phyloP scores from a whole-genome alignment of 2,888 invertebrate genomes.

The Xestia ashworthii region DNA sequence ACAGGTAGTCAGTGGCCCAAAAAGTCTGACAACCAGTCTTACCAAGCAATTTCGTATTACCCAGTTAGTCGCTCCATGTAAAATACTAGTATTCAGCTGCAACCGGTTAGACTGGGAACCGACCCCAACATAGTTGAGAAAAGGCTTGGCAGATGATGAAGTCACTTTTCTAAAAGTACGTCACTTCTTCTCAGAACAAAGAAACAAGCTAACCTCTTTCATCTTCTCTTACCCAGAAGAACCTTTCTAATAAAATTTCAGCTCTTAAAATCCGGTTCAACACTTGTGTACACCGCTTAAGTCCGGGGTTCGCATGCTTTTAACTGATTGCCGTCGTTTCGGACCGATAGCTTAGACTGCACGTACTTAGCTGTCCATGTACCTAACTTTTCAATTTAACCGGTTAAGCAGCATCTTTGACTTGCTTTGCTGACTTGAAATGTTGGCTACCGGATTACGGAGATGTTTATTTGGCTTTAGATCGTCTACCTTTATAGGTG shows the following conservation, averaged over 20 bases:
- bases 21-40: too few species aligned
- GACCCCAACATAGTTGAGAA: too few species aligned
- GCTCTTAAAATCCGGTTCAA: constrained; percentile 9
- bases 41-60: too few species aligned
- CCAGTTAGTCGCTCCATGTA: too few species aligned
- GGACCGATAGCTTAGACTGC: constrained; percentile 66
- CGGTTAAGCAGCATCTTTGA: constrained; percentile 59
- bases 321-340: constrained; percentile 75
- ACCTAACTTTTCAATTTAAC: constrained; percentile 65
- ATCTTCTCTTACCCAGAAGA: not conserved
- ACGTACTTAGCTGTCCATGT: constrained; percentile 52
- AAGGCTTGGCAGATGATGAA: too few species aligned
- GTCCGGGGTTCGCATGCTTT: constrained; percentile 69
- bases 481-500: constrained; percentile 25
- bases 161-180: not conserved
- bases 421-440: constrained; percentile 48
- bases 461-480: constrained; percentile 26
- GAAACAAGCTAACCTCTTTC: not conserved
- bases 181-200: not conserved
- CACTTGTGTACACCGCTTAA: constrained; percentile 50
- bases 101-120: too few species aligned
- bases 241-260: not conserved
- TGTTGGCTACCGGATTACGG: constrained; percentile 18
- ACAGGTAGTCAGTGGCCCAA: too few species aligned
- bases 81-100: too few species aligned